Percentiles rank a stretch among this genome's conserved stretches.
phyloP scores from a whole-genome alignment of 2,113 vertebrate genomes.

The Chaetodon trifascialis region DNA sequence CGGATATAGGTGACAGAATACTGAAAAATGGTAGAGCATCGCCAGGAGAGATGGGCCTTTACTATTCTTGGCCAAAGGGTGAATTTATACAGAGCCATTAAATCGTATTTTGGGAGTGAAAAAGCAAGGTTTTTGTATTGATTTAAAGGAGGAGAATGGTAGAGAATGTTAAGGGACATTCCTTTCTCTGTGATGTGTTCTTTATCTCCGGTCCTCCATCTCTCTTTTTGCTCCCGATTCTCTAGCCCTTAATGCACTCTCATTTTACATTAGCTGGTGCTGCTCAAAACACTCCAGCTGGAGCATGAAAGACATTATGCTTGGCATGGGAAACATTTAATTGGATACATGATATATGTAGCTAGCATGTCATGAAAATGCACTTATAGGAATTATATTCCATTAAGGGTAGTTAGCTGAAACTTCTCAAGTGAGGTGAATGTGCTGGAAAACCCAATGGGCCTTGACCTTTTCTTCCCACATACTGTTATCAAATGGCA shows the following conservation, averaged over 20 bases:
- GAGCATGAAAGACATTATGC: constrained; percentile 32
- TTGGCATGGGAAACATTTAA: constrained; percentile 34
- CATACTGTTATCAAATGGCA: neutral
- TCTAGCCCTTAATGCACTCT: constrained; percentile 10
- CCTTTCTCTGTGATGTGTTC: constrained; percentile 31
- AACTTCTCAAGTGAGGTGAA: constrained; percentile 6
- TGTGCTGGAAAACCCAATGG: constrained; percentile 13
- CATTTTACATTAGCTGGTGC: constrained; percentile 33
- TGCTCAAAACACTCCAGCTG: constrained; percentile 30
- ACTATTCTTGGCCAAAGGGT: constrained; percentile 34
- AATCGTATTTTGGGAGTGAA: constrained; percentile 35
- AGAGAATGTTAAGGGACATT: constrained; percentile 41
- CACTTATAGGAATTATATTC: constrained; percentile 19
- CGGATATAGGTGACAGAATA: constrained; percentile 45
- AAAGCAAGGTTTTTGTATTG: constrained; percentile 52
- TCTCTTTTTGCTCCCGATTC: constrained; percentile 4
- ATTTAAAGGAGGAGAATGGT: constrained; percentile 56
- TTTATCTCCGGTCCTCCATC: constrained; percentile 15
- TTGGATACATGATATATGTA: constrained; percentile 37
- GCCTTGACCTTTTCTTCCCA: constrained; percentile 12
- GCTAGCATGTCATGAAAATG: constrained; percentile 15
- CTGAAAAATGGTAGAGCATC: constrained; percentile 43
- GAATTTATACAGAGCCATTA: constrained; percentile 52
- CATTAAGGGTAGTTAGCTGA: constrained; percentile 31
- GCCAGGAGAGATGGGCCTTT: constrained; percentile 41